Base-by-base conservation (phyloP, 2,888 invertebrate genomes). In the Lycophotia porphyrea region DNA sequence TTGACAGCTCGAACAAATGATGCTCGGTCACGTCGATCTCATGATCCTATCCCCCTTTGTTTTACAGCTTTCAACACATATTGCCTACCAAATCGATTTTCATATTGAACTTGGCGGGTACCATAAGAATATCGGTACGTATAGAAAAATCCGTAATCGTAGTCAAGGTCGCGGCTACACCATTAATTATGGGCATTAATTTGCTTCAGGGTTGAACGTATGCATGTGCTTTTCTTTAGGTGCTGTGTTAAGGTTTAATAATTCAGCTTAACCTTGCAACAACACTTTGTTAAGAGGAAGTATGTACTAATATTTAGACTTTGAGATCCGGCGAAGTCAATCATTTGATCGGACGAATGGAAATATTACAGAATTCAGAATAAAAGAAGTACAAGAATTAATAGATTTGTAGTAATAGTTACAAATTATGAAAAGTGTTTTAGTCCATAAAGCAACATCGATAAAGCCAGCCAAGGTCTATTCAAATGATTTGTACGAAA, bases 1-100 rank as follows among this genome's bases (percentile, higher is more conserved):
- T 88, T 90, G 92, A 90, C 92, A 91, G 89, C 81, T 84, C 84
- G 76, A 86, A 90, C 90, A 89, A 90, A 89, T 88, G 87, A 89
- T 88, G 84, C 86, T 84, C 84, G 74, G 83, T 85, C 88, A 85
- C 81, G 84, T 84, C 82, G 78, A 87, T 86, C 88, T 84, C 85
- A 70, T 78, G 74, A 85, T 76, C 88, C 85, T 80, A 83, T 84
- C 81, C 82, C 64, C 82, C 84, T 86, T 89, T 90, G 87, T 89
- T 89, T 90, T 80, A 82, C 78, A 76, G 81, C 68, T 86, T 84
- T 86, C 80, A 81, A 73, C 78, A 76, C 64, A 75, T 82, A 85
- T 79, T 86, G 68, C 74, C 66, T 60, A 69, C 66, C 31, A 52
- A 86, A 86, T 83, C 78, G 73, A 73, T 86, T 87, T 84, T 74